phyloP scores from a whole-genome alignment of 1,140 invertebrate genomes.

The Drosophila guanche region DNA sequence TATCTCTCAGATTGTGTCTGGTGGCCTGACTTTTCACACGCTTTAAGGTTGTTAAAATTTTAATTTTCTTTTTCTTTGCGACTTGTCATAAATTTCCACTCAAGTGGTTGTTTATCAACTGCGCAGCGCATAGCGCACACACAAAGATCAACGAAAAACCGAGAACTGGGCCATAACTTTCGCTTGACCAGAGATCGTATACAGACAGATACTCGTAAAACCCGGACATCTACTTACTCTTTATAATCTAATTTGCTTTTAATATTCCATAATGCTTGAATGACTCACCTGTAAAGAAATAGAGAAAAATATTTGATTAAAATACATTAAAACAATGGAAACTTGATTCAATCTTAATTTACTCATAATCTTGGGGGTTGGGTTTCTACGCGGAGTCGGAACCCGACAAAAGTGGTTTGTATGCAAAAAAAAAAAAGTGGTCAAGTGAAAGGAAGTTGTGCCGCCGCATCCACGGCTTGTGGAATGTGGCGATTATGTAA shows the following conservation, averaged over 20 bases:
- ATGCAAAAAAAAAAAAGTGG: conserved; percentile 25
- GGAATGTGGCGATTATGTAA: conserved; percentile 19
- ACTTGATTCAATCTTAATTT: conserved; percentile 7
- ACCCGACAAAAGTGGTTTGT: conserved; percentile 40
- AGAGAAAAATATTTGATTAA: conserved; percentile 13
- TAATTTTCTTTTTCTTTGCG: conserved; percentile 55
- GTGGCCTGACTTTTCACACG: conserved; percentile 52
- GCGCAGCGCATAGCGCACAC: conserved; percentile 25
- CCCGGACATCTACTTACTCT: conserved; percentile 14
- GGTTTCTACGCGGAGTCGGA: conserved; percentile 20
- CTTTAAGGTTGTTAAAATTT: conserved; percentile 62
- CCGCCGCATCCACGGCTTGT: conserved; percentile 17
- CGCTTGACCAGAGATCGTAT: conserved; percentile 15
- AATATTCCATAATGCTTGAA: conserved; percentile 8
- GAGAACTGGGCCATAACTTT: conserved; percentile 43
- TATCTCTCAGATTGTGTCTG: conserved; percentile 2
- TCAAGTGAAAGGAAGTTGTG: too few relatives aligned
- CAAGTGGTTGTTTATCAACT: conserved; percentile 66
- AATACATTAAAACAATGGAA: conserved; percentile 3
- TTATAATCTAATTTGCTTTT: neutral
- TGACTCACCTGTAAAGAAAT: conserved; percentile 68
- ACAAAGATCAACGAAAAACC: neutral
- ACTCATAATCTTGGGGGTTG: neutral
- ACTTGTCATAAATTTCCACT: conserved; percentile 67
- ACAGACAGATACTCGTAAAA: conserved; percentile 11